Evolutionary conservation across 2,888 invertebrate species (phyloP).

Genomic region (Drosophila maculinotata): DNA sequence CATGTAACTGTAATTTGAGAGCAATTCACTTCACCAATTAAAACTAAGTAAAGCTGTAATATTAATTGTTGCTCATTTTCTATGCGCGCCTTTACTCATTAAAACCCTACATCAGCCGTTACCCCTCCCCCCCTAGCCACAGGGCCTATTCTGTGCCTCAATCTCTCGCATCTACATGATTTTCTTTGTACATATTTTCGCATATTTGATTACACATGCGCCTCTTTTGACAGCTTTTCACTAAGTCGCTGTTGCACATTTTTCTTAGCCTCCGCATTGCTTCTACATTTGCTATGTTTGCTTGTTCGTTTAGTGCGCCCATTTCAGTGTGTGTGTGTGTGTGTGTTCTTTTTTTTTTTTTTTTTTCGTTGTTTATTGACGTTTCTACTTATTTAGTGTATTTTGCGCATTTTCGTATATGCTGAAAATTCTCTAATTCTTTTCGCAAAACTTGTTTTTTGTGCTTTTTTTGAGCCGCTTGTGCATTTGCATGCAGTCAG

Average conservation of each 20-base stretch:
- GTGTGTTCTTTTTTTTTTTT: slow-evolving; percentile 28
- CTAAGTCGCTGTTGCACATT: slow-evolving; percentile 40
- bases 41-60: slow-evolving; percentile 43
- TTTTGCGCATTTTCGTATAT: slow-evolving; percentile 78
- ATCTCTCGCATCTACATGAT: slow-evolving; percentile 50
- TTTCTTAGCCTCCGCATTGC: slow-evolving; percentile 6
- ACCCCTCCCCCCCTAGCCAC: not conserved
- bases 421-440: slow-evolving; percentile 68
- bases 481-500: slow-evolving; percentile 59
- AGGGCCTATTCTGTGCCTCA: not conserved
- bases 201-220: slow-evolving; percentile 66
- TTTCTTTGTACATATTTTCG: slow-evolving; percentile 41
- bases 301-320: slow-evolving; percentile 55
- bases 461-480: slow-evolving; percentile 22
- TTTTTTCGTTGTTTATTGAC: slow-evolving; percentile 67
- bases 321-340: slow-evolving; percentile 19
- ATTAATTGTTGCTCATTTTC: slow-evolving; percentile 59
- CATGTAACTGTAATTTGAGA: slow-evolving; percentile 11
- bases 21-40: slow-evolving; percentile 41
- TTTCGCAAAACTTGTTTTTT: slow-evolving; percentile 58
- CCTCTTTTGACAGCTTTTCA: slow-evolving; percentile 57
- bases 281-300: slow-evolving; percentile 34
- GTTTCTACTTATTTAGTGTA: slow-evolving; percentile 78
- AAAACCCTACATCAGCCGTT: slow-evolving; percentile 3
- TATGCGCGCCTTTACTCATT: slow-evolving; percentile 36